phyloP scores from a whole-genome alignment of 2,113 vertebrate species.

The Colinus virginianus region DNA sequence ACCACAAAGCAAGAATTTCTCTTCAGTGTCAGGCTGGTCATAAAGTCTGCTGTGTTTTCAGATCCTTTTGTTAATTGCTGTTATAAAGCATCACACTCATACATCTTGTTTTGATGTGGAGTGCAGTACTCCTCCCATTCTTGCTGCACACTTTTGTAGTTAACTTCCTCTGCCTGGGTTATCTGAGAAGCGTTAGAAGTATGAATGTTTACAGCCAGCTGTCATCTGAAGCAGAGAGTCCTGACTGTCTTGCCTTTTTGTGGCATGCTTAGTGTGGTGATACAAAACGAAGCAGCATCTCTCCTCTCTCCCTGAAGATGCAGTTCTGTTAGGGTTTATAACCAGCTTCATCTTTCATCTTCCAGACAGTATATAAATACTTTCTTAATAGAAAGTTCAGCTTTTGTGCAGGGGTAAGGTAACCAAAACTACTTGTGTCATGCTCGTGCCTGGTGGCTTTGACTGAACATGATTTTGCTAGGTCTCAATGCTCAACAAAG shows the following conservation, averaged over 20 bases:
- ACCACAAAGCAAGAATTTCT: neutral
- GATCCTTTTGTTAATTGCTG: neutral
- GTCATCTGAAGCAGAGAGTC: neutral
- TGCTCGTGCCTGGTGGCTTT: neutral
- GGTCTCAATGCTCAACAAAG: neutral
- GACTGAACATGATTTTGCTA: neutral
- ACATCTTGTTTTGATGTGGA: neutral
- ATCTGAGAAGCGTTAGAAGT: neutral
- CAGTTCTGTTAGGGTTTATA: neutral
- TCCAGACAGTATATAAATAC: neutral
- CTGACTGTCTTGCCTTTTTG: neutral
- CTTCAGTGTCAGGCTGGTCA: neutral
- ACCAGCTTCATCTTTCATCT: neutral
- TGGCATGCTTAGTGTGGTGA: neutral
- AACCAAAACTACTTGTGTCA: neutral
- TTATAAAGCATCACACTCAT: neutral
- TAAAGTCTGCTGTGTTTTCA: neutral
- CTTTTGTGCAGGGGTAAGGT: neutral
- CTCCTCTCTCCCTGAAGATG: neutral
- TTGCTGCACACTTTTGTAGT: neutral
- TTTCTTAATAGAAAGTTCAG: neutral
- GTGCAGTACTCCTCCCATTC: neutral
- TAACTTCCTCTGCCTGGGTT: slow-evolving; percentile 10
- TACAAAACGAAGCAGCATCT: neutral
- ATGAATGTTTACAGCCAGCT: neutral